These are phyloP conservation scores for Aromia moschata DNA, from an alignment of 2,888 invertebrate species.

Conservation along the genomic window DNA sequence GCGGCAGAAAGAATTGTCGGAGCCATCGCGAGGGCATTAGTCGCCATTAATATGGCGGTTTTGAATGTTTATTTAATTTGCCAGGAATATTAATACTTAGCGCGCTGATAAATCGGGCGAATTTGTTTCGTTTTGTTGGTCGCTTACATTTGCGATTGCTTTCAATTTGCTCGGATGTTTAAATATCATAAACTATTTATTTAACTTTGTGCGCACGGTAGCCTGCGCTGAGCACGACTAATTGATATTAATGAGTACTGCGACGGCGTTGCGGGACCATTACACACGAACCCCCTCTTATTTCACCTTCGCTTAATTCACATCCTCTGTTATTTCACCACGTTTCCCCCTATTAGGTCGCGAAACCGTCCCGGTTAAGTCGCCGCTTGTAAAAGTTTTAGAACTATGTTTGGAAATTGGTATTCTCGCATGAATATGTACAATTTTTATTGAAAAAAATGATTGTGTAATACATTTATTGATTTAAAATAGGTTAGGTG, in stretches of 20 bases:
- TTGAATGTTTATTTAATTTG: slow-evolving; percentile 44
- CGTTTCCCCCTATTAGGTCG: too few relatives aligned
- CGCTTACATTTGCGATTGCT: slow-evolving; percentile 25
- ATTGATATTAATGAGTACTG: slow-evolving; percentile 11
- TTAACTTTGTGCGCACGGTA: slow-evolving; percentile 2
- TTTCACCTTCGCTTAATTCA: too few relatives aligned
- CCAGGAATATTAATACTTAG: slow-evolving; percentile 36
- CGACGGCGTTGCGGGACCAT: neutral
- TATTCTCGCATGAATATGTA: too few relatives aligned
- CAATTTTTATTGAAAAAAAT: too few relatives aligned
- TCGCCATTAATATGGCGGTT: slow-evolving; percentile 38
- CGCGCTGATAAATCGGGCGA: slow-evolving; percentile 23
- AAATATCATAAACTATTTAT: slow-evolving; percentile 16
- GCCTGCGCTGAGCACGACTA: neutral
- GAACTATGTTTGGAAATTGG: too few relatives aligned
- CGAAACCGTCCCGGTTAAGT: too few relatives aligned
- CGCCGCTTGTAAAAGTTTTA: too few relatives aligned
- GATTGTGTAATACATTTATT: too few relatives aligned
- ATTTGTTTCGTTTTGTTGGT: slow-evolving; percentile 31
- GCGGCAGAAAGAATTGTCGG: slow-evolving; percentile 35
- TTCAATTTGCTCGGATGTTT: slow-evolving; percentile 20
- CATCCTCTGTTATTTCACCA: too few relatives aligned
- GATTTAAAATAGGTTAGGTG: too few relatives aligned
- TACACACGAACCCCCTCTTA: too few relatives aligned
- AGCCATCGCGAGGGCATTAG: slow-evolving; percentile 34